These are phyloP conservation scores for Phoeniculus purpureus DNA, from an alignment of 2,797 vertebrate genomes.

Conservation along the genomic window DNA sequence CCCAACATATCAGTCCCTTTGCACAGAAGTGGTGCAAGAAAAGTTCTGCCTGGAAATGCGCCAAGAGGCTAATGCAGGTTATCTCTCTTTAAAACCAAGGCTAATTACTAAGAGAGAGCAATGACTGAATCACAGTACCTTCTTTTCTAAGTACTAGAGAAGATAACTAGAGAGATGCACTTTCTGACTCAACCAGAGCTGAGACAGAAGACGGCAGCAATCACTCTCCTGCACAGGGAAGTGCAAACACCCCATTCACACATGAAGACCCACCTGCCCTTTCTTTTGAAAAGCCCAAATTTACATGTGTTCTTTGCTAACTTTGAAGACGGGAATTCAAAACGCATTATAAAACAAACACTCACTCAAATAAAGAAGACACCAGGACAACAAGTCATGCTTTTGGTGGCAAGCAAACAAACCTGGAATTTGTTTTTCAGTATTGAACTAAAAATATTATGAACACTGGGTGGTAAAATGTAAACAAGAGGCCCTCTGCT, in stretches of 20 bases:
- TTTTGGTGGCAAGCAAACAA: background rate
- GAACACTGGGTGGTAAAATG: background rate
- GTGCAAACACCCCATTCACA: fast-evolving
- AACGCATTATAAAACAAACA: background rate
- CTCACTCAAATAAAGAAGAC: background rate
- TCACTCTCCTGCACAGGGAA: background rate
- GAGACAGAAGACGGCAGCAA: background rate
- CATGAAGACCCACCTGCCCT: background rate
- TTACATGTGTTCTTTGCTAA: background rate
- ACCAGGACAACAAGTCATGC: background rate
- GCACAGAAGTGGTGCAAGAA: background rate
- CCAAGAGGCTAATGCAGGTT: background rate
- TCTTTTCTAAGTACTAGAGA: background rate
- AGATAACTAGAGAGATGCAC: background rate
- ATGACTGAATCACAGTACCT: background rate
- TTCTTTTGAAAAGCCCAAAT: background rate
- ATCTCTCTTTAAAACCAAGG: background rate
- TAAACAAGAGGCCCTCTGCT: background rate
- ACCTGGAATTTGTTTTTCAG: background rate
- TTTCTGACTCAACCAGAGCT: background rate
- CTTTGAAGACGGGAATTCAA: background rate
- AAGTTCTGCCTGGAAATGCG: background rate
- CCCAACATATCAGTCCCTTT: background rate
- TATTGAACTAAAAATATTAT: background rate
- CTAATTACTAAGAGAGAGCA: background rate